phyloP scores from a whole-genome alignment of 2,113 vertebrate species.

The Thinocorus orbignyianus region DNA sequence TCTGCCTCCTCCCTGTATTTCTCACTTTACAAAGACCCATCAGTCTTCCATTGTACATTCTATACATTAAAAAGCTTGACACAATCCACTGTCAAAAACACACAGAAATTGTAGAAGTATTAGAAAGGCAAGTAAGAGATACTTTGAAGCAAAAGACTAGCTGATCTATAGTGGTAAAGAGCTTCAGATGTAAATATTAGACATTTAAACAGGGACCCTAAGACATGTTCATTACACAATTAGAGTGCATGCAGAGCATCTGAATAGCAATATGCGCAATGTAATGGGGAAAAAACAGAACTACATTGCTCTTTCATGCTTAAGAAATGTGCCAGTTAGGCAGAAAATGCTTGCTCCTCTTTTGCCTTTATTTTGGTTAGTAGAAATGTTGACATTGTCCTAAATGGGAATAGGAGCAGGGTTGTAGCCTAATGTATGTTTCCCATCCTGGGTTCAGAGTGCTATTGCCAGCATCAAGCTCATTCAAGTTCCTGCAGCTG shows the following conservation, averaged over 20 bases:
- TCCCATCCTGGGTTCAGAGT: neutral
- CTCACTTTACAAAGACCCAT: neutral
- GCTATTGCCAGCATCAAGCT: neutral
- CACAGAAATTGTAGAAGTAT: neutral
- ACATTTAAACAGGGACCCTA: neutral
- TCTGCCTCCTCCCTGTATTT: neutral
- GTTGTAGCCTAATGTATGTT: neutral
- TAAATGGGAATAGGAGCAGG: neutral
- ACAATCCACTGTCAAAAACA: neutral
- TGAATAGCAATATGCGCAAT: neutral
- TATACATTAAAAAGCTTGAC: neutral
- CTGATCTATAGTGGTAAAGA: neutral
- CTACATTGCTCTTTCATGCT: neutral
- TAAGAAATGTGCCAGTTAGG: neutral
- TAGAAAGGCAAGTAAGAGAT: neutral
- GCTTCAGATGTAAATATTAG: neutral
- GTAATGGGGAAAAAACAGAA: neutral
- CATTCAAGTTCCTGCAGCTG: neutral
- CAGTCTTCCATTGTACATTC: neutral
- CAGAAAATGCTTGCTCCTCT: neutral
- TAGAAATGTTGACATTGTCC: neutral
- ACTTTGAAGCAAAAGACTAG: neutral
- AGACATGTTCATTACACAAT: neutral
- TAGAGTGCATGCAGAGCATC: neutral
- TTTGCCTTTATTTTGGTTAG: neutral